Conservation (phyloP, 2,113 vertebrate species). For the Sakesphorus luctuosus region DNA sequence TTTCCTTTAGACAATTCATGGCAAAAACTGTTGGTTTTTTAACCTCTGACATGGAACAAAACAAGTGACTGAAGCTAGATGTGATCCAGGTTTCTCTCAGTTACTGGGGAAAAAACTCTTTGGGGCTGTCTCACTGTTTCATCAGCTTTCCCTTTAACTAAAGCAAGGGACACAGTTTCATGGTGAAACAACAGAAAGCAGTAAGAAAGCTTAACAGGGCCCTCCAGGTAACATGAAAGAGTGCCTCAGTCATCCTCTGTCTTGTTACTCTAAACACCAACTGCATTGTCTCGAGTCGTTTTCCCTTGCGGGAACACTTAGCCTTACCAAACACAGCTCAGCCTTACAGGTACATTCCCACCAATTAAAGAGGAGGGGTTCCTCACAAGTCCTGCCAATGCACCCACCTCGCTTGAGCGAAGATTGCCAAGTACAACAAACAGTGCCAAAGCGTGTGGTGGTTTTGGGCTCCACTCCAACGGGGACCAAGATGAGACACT, state of each 20-base stretch:
- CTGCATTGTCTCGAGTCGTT: conserved; percentile 64
- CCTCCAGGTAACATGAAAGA: conserved; percentile 68
- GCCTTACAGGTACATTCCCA: conserved; percentile 67
- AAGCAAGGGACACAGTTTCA: conserved; percentile 27
- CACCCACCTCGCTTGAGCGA: conserved; percentile 62
- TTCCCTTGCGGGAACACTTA: conserved; percentile 69
- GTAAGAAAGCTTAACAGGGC: conserved; percentile 51
- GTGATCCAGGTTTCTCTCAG: background rate
- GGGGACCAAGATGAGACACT: conserved; percentile 63
- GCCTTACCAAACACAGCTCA: conserved; percentile 68
- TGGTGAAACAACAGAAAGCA: conserved; percentile 46
- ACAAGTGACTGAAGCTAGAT: background rate
- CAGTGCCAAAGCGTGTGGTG: conserved; percentile 62
- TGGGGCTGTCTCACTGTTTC: background rate
- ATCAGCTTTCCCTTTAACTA: conserved; percentile 36
- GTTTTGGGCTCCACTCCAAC: conserved; percentile 42
- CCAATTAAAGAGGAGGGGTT: conserved; percentile 73
- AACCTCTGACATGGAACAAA: background rate
- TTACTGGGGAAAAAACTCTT: background rate
- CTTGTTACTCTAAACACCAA: conserved; percentile 70
- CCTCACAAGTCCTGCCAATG: conserved; percentile 73
- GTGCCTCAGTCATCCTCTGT: conserved; percentile 59
- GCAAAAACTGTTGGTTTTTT: background rate
- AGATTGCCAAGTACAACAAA: conserved; percentile 65
- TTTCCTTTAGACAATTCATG: background rate